Conservation (phyloP, 2,113 vertebrate genomes). For the Corydoras sp. region DNA sequence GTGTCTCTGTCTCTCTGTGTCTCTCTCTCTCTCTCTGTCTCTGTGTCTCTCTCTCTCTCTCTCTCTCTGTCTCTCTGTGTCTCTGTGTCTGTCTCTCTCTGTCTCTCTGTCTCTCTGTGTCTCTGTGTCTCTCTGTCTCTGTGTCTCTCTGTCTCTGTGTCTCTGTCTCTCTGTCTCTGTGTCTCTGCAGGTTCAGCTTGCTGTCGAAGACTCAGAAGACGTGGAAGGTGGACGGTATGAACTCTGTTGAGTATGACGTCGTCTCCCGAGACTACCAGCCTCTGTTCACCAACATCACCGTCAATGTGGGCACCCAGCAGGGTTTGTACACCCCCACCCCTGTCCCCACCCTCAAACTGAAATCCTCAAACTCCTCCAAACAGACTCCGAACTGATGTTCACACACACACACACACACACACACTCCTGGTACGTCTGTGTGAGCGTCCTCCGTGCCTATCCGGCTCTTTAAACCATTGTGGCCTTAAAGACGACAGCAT, state of each 20-base stretch:
- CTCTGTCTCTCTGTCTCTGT: neutral
- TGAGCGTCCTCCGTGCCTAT: too few relatives aligned
- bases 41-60: too few relatives aligned
- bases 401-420: too few relatives aligned
- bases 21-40: too few relatives aligned
- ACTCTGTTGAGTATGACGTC: slow-evolving; percentile 61
- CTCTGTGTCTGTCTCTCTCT: too few relatives aligned
- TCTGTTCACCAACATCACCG: slow-evolving; percentile 76
- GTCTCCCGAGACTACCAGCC: slow-evolving; percentile 61
- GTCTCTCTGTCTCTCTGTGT: too few relatives aligned
- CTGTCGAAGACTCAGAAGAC: slow-evolving; percentile 64
- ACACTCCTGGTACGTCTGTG: too few relatives aligned
- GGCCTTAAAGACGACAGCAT: slow-evolving; percentile 53
- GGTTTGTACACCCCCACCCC: slow-evolving; percentile 35
- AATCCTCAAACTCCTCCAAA: too few relatives aligned
- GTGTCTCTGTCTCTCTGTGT: too few relatives aligned
- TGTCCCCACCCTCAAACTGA: neutral
- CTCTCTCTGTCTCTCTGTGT: too few relatives aligned
- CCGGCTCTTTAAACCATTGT: slow-evolving; percentile 51
- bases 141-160: neutral
- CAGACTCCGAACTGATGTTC: too few relatives aligned
- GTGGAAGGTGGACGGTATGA: slow-evolving; percentile 69
- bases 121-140: too few relatives aligned
- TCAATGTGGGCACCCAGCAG: slow-evolving; percentile 63
- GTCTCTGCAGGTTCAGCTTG: slow-evolving; percentile 69